Percentiles rank a stretch among this genome's conserved stretches.
These are phyloP conservation scores for Lepidotrigona ventralis DNA, from an alignment of 1,140 invertebrate genomes.

Conservation along the genomic window DNA sequence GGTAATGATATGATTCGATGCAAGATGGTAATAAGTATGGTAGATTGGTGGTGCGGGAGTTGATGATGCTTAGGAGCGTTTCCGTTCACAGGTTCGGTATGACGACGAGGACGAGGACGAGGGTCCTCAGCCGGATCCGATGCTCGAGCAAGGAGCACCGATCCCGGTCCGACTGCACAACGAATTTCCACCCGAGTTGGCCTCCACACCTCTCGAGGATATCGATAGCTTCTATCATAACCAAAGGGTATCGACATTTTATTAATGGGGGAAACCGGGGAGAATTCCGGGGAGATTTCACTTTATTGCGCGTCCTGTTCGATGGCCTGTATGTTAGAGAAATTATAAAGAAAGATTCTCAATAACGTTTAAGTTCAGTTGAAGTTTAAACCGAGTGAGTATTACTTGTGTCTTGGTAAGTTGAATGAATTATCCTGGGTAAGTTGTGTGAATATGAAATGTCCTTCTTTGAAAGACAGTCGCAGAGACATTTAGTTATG, in stretches of 20 bases:
- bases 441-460: too few species aligned
- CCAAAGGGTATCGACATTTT: slow-evolving; percentile 86
- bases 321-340: too few species aligned
- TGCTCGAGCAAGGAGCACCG: slow-evolving; percentile 94
- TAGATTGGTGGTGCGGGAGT: not conserved
- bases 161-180: slow-evolving; percentile 93
- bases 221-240: slow-evolving; percentile 96
- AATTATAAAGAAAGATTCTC: too few species aligned
- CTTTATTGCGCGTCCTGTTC: too few species aligned
- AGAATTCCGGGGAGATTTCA: not conserved
- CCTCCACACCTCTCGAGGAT: slow-evolving; percentile 96
- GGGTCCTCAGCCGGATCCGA: slow-evolving; percentile 95
- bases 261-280: not conserved
- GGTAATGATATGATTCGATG: slow-evolving; percentile 13
- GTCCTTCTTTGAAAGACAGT: too few species aligned
- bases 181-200: slow-evolving; percentile 93
- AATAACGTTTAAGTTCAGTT: too few species aligned
- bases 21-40: not conserved
- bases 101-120: slow-evolving; percentile 98
- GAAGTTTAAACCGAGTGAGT: too few species aligned
- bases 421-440: too few species aligned
- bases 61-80: slow-evolving; percentile 19
- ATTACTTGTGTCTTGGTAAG: too few species aligned
- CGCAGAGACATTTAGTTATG: too few species aligned
- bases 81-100: slow-evolving; percentile 89